phyloP scores from a whole-genome alignment of 2,113 vertebrate species.

The Heptranchias perlo region DNA sequence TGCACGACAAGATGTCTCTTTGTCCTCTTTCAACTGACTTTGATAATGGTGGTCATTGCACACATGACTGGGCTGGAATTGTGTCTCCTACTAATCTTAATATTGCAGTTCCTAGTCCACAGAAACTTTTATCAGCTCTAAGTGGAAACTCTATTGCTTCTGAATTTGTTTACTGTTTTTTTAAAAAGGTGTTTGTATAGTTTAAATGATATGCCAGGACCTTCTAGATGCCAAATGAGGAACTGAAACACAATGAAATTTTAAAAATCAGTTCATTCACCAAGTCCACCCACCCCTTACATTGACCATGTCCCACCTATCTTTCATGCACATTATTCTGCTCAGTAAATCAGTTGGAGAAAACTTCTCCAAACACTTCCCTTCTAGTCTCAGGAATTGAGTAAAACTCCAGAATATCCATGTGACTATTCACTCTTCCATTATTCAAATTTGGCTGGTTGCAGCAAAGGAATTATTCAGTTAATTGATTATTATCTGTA shows the following conservation, averaged over 20 bases:
- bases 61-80: too few species aligned
- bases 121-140: too few species aligned
- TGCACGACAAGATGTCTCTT: neutral
- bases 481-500: neutral
- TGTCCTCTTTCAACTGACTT: neutral
- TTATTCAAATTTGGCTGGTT: neutral
- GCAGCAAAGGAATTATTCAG: neutral
- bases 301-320: neutral
- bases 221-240: too few species aligned
- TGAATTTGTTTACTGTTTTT: too few species aligned
- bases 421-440: neutral
- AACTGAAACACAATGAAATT: too few species aligned
- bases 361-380: neutral
- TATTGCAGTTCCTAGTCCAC: too few species aligned
- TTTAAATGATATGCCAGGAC: too few species aligned
- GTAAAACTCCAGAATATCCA: neutral
- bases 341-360: neutral
- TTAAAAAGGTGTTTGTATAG: too few species aligned
- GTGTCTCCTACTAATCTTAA: too few species aligned
- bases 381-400: neutral
- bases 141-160: too few species aligned
- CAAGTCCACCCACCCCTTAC: neutral
- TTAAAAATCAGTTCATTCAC: neutral
- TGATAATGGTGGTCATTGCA: neutral
- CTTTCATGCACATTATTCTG: neutral